Conservation (phyloP, 2,888 invertebrate genomes). For the Scrobipalpa atriplicella region DNA sequence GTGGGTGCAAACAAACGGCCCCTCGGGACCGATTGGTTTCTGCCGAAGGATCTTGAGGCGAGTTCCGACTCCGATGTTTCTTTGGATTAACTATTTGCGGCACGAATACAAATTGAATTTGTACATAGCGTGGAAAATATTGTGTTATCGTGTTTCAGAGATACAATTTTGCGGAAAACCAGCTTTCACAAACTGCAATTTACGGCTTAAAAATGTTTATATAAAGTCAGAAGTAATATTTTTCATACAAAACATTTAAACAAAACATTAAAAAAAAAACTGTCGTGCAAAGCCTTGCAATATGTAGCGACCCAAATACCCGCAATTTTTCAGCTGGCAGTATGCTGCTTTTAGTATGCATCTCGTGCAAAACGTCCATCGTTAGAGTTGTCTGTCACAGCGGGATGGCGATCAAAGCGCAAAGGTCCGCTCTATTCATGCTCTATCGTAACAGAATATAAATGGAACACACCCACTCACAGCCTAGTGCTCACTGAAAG, state of each 20-base stretch:
- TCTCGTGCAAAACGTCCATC: slow-evolving; percentile 25
- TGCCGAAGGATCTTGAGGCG: slow-evolving; percentile 50
- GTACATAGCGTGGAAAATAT: slow-evolving; percentile 2
- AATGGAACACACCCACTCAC: slow-evolving; percentile 26
- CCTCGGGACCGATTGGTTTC: slow-evolving; percentile 53
- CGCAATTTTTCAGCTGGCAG: slow-evolving; percentile 18
- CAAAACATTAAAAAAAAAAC: too few relatives aligned
- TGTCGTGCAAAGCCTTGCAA: neutral
- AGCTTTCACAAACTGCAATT: neutral
- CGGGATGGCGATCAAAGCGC: slow-evolving; percentile 27
- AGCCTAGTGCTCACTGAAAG: slow-evolving; percentile 25
- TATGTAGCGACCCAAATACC: slow-evolving; percentile 3
- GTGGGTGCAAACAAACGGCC: slow-evolving; percentile 57
- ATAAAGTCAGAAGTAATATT: neutral
- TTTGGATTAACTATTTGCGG: slow-evolving; percentile 28
- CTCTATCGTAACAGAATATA: slow-evolving; percentile 30
- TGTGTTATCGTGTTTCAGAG: neutral
- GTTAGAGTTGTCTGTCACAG: slow-evolving; percentile 26
- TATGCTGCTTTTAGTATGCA: slow-evolving; percentile 18
- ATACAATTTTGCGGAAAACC: neutral
- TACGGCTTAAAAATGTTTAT: neutral
- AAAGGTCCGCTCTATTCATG: slow-evolving; percentile 28
- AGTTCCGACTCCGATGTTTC: slow-evolving; percentile 33
- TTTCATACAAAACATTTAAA: neutral
- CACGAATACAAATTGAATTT: slow-evolving; percentile 13